Evolutionary conservation across 2,113 vertebrate genomes (phyloP).

Genomic region (Oncorhynchus keta): DNA sequence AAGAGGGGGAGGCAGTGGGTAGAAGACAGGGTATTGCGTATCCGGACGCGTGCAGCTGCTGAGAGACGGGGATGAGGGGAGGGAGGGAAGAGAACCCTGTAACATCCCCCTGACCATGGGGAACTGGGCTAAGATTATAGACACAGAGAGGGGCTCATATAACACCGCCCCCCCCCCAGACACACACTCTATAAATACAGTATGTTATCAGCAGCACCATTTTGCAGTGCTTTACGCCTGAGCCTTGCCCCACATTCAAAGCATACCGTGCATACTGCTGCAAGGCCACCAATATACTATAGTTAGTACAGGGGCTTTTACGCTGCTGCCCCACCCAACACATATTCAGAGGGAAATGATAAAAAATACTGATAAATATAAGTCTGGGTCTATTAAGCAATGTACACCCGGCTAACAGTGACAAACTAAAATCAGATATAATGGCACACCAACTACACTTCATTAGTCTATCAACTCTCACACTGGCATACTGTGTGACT

Average conservation of each 20-base stretch:
- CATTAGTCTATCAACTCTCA: not conserved
- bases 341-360: too few species aligned
- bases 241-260: slow-evolving; percentile 56
- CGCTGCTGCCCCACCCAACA: not conserved
- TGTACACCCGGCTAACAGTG: slow-evolving; percentile 4
- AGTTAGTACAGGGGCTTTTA: not conserved
- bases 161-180: slow-evolving; percentile 43
- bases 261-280: slow-evolving; percentile 17
- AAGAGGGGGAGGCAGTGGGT: slow-evolving; percentile 5
- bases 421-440: not conserved
- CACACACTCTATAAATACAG: slow-evolving; percentile 66
- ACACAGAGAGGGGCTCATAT: slow-evolving; percentile 49
- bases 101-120: slow-evolving; percentile 21
- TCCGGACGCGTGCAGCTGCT: slow-evolving; percentile 14
- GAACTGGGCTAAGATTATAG: slow-evolving; percentile 69
- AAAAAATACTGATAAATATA: not conserved
- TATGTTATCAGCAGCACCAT: slow-evolving; percentile 47
- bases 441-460: too few species aligned
- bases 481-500: not conserved
- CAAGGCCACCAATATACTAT: not conserved
- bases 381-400: not conserved
- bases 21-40: slow-evolving; percentile 39
- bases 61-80: not conserved
- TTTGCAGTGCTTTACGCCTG: slow-evolving; percentile 35
- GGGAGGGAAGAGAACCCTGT: slow-evolving; percentile 27